phyloP scores from a whole-genome alignment of 2,113 vertebrate genomes.

The Todiramphus chloris region DNA sequence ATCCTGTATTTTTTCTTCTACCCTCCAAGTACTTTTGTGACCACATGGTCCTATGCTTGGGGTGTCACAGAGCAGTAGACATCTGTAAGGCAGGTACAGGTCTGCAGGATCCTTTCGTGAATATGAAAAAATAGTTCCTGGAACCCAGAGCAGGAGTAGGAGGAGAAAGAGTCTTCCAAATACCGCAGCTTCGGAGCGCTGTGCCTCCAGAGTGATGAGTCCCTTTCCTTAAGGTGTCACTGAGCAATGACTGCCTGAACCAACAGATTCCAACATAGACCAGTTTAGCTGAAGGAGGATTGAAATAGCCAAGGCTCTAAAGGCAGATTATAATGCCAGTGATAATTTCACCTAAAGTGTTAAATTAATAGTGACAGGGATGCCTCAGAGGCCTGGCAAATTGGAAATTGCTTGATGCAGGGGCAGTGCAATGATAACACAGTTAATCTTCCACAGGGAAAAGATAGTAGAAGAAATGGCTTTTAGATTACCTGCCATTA shows the following conservation, averaged over 20 bases:
- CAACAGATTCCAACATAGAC: neutral
- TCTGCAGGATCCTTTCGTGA: neutral
- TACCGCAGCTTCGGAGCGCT: neutral
- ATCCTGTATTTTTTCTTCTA: neutral
- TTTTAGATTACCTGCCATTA: conserved; percentile 64
- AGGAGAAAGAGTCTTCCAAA: neutral
- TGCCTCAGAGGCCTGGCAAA: conserved; percentile 34
- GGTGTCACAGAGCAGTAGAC: neutral
- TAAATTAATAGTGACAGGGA: neutral
- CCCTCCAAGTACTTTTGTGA: neutral
- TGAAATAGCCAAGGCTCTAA: neutral
- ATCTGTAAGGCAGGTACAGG: neutral
- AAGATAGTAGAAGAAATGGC: conserved; percentile 23
- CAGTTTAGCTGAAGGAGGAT: neutral
- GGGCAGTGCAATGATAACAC: neutral
- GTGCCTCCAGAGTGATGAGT: neutral
- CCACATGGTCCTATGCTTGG: neutral
- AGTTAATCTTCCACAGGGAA: conserved; percentile 4
- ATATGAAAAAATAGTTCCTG: neutral
- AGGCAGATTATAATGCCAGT: neutral
- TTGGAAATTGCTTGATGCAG: conserved; percentile 29
- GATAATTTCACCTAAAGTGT: neutral
- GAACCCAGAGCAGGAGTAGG: neutral
- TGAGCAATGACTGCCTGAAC: neutral
- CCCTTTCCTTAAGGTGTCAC: neutral